These are phyloP conservation scores for Antedon bifida DNA, from an alignment of 35 echinoderm and acorn worm genomes.

Conservation along the genomic window DNA sequence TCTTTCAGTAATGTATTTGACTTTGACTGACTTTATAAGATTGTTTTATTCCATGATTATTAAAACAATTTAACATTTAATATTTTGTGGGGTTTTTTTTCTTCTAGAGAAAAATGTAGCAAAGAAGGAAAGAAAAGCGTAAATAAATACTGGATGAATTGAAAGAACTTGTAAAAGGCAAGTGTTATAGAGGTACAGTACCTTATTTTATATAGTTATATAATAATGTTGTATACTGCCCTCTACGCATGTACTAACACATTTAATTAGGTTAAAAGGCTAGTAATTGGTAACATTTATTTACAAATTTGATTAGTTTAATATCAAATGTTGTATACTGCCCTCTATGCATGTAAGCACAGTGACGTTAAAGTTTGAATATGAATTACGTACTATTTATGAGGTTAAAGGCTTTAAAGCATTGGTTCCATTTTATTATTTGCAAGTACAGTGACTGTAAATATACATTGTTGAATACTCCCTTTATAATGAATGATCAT, in stretches of 20 bases:
- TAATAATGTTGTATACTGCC: not conserved
- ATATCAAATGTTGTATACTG: not conserved
- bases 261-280: too few relatives aligned
- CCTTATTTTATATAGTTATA: constrained; percentile 59
- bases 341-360: not conserved
- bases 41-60: not conserved
- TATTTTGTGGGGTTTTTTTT: too few relatives aligned
- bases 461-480: too few relatives aligned
- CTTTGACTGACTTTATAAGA: too few relatives aligned
- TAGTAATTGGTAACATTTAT: too few relatives aligned
- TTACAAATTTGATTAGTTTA: not conserved
- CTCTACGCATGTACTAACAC: not conserved
- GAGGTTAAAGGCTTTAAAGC: too few relatives aligned
- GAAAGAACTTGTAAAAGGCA: constrained; percentile 45
- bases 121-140: constrained; percentile 20
- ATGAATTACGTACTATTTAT: too few relatives aligned
- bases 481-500: too few relatives aligned
- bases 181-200: constrained; percentile 38
- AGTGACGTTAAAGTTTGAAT: not conserved
- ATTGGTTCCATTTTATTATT: too few relatives aligned
- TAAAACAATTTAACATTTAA: not conserved
- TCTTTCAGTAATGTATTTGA: too few relatives aligned
- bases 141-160: constrained; percentile 42
- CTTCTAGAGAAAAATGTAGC: constrained; percentile 42
- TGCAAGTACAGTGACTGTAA: too few relatives aligned